phyloP scores from a whole-genome alignment of 2,888 invertebrate genomes.

The Brachypalpus laphriformis region DNA sequence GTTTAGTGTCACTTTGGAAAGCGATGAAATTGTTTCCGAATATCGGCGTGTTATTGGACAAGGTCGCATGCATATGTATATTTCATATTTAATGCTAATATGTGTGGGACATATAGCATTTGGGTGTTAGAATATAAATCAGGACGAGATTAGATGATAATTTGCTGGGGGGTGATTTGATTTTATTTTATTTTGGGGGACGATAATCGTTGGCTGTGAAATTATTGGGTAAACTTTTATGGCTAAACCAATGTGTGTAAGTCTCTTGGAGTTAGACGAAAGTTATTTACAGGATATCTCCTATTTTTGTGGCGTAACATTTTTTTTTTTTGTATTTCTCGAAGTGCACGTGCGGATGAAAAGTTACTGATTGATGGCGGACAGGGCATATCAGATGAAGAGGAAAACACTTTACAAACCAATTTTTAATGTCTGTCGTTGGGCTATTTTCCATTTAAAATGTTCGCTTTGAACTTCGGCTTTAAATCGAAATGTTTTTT shows the following conservation, averaged over 20 bases:
- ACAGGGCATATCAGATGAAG: too few species aligned
- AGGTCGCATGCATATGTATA: conserved; percentile 50
- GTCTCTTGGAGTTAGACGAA: not conserved
- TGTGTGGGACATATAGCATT: conserved; percentile 17
- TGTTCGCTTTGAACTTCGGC: too few species aligned
- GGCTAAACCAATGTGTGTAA: not conserved
- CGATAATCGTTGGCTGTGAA: not conserved
- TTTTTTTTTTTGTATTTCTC: too few species aligned
- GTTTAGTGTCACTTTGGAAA: conserved; percentile 52
- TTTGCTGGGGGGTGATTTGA: conserved; percentile 34
- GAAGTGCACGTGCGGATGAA: too few species aligned
- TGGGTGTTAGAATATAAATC: conserved; percentile 46
- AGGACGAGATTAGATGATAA: conserved; percentile 47
- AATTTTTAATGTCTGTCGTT: too few species aligned
- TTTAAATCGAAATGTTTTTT: too few species aligned
- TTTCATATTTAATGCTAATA: conserved; percentile 63
- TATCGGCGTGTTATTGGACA: conserved; percentile 50
- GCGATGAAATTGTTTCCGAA: conserved; percentile 60
- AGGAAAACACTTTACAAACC: too few species aligned
- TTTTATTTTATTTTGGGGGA: conserved; percentile 2
- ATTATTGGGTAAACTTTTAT: not conserved
- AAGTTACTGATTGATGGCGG: too few species aligned
- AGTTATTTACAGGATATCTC: not conserved
- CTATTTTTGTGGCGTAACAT: too few species aligned
- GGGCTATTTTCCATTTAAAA: too few species aligned